Evolutionary conservation across 2,888 invertebrate species (phyloP).

Genomic region (Cataglyphis albicans): DNA sequence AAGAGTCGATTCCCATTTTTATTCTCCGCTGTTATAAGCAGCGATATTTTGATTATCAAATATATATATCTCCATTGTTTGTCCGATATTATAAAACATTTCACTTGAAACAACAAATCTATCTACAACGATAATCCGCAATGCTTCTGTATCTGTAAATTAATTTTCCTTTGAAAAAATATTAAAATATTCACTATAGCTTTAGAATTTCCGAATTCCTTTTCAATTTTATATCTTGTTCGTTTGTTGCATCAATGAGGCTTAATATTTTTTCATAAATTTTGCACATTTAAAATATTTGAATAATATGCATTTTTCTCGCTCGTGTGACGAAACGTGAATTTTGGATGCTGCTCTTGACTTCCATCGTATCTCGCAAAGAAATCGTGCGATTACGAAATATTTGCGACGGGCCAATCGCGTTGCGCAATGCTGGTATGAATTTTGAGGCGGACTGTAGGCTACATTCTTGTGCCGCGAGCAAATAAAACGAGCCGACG

Average conservation of each 20-base stretch:
- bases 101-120: background rate
- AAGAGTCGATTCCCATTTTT: slow-evolving; percentile 85
- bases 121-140: background rate
- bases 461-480: slow-evolving; percentile 85
- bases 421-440: slow-evolving; percentile 82
- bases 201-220: background rate
- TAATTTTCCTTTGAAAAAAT: background rate
- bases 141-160: background rate
- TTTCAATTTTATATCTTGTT: slow-evolving; percentile 4
- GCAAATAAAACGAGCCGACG: slow-evolving; percentile 85
- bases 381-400: slow-evolving; percentile 16
- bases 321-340: background rate
- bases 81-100: slow-evolving; percentile 60
- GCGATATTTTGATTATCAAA: slow-evolving; percentile 83
- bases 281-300: background rate
- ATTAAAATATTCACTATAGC: background rate
- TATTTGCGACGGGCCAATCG: slow-evolving; percentile 69
- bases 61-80: slow-evolving; percentile 62
- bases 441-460: slow-evolving; percentile 85
- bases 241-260: background rate
- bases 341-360: slow-evolving; percentile 12
- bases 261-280: background rate
- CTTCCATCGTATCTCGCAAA: background rate
- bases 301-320: background rate
- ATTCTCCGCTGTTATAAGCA: slow-evolving; percentile 82